Evolutionary conservation across 2,797 vertebrate species (phyloP).

Genomic region (Cynodonichthys magdalenae): DNA sequence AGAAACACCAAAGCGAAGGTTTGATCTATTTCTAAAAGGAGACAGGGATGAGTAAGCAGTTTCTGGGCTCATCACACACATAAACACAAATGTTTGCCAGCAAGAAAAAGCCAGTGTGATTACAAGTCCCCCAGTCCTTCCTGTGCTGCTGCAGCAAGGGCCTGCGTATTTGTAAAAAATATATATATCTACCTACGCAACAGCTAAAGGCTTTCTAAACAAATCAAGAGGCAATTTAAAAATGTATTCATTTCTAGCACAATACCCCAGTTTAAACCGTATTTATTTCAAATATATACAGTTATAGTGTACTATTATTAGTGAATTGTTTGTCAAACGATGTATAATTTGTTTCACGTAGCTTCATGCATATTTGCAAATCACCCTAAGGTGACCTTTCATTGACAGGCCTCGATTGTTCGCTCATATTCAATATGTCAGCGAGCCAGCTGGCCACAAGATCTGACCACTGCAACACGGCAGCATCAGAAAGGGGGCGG

Average conservation of each 20-base stretch:
- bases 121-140: conserved; percentile 56
- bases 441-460: conserved; percentile 62
- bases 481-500: conserved; percentile 47
- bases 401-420: conserved; percentile 65
- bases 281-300: neutral
- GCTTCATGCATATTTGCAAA: conserved; percentile 33
- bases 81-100: conserved; percentile 58
- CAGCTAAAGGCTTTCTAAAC: conserved; percentile 6
- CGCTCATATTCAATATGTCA: conserved; percentile 66
- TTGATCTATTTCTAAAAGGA: conserved; percentile 53
- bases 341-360: conserved; percentile 29
- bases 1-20: conserved; percentile 33
- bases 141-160: conserved; percentile 37
- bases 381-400: conserved; percentile 61
- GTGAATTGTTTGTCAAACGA: conserved; percentile 11
- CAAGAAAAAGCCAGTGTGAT: conserved; percentile 56
- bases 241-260: neutral
- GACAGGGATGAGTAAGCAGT: conserved; percentile 60
- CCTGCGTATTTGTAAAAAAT: conserved; percentile 40
- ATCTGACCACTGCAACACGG: conserved; percentile 64
- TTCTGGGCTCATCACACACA: conserved; percentile 53
- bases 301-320: neutral
- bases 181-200: conserved; percentile 12
- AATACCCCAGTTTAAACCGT: neutral
- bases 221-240: neutral